A percentile compares a stretch with the other conserved stretches of the same genome.
These are phyloP conservation scores for Pantherophis vulpinus DNA, from an alignment of 2,797 vertebrate genomes.

Conservation along the genomic window DNA sequence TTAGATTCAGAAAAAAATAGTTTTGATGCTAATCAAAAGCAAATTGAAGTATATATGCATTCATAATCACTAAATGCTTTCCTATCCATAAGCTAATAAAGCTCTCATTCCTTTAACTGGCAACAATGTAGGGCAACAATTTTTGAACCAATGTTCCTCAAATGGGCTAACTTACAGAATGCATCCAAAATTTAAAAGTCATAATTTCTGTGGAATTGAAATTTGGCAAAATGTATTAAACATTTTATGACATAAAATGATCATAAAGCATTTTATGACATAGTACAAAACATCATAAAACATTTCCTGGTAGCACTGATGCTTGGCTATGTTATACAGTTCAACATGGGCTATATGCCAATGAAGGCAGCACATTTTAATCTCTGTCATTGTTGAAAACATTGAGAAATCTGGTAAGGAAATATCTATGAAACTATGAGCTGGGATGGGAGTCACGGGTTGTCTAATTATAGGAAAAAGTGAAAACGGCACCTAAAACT, in stretches of 20 bases:
- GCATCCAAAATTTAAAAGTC: not conserved
- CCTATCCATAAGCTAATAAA: not conserved
- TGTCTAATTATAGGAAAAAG: not conserved
- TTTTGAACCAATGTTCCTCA: not conserved
- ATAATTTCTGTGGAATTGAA: not conserved
- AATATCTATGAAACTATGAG: not conserved
- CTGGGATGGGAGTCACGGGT: accelerated
- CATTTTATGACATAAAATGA: not conserved
- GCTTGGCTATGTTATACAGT: not conserved
- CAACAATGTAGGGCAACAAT: not conserved
- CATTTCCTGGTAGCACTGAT: not conserved
- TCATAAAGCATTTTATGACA: not conserved
- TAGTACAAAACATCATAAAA: not conserved
- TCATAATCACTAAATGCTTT: not conserved
- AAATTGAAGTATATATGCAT: not conserved
- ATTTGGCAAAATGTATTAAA: not conserved
- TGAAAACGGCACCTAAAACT: not conserved
- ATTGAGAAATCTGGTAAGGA: not conserved
- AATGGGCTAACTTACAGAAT: not conserved
- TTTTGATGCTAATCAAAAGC: not conserved
- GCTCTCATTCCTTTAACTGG: not conserved
- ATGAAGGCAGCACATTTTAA: not conserved
- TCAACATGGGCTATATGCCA: not conserved
- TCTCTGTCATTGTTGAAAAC: not conserved
- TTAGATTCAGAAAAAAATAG: not conserved